A percentile compares a stretch with the other conserved stretches of the same genome.
Conservation (phyloP, 2,888 invertebrate genomes). For the Tetragnatha montana region DNA sequence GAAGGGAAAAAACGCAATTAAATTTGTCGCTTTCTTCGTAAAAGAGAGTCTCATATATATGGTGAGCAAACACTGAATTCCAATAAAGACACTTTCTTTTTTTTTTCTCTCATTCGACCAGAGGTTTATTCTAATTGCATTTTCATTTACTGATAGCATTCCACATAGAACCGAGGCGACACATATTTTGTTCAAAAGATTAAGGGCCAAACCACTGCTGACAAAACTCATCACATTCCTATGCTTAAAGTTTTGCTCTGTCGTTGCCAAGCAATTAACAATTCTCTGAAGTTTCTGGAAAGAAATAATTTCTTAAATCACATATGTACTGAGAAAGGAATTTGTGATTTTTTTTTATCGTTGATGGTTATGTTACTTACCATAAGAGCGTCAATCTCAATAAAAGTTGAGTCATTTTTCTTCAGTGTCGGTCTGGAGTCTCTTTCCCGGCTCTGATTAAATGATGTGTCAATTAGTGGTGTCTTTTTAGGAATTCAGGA, state of each 20-base stretch:
- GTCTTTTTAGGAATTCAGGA: not conserved
- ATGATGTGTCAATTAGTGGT: slow-evolving; percentile 36
- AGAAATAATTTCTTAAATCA: slow-evolving; percentile 47
- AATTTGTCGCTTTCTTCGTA: slow-evolving; percentile 43
- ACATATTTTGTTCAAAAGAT: slow-evolving; percentile 52
- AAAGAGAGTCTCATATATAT: slow-evolving; percentile 17
- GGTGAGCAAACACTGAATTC: slow-evolving; percentile 57
- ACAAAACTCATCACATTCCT: slow-evolving; percentile 30
- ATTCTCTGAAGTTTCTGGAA: slow-evolving; percentile 11
- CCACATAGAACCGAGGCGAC: slow-evolving; percentile 14
- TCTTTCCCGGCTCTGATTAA: slow-evolving; percentile 15
- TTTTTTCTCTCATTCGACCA: slow-evolving; percentile 21
- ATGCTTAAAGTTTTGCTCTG: not conserved
- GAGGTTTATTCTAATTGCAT: slow-evolving; percentile 32
- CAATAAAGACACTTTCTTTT: slow-evolving; percentile 52
- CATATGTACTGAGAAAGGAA: slow-evolving; percentile 8
- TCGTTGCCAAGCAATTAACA: slow-evolving; percentile 44
- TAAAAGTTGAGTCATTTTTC: slow-evolving; percentile 17
- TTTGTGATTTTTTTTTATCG: slow-evolving; percentile 2
- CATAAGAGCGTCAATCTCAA: slow-evolving; percentile 23
- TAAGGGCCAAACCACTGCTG: slow-evolving; percentile 42
- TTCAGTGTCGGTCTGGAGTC: not conserved
- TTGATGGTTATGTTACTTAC: not conserved
- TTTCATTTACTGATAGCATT: slow-evolving; percentile 38
- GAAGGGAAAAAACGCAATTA: slow-evolving; percentile 52